Evolutionary conservation across 2,113 vertebrate species (phyloP).

Genomic region (Plotosus lineatus): DNA sequence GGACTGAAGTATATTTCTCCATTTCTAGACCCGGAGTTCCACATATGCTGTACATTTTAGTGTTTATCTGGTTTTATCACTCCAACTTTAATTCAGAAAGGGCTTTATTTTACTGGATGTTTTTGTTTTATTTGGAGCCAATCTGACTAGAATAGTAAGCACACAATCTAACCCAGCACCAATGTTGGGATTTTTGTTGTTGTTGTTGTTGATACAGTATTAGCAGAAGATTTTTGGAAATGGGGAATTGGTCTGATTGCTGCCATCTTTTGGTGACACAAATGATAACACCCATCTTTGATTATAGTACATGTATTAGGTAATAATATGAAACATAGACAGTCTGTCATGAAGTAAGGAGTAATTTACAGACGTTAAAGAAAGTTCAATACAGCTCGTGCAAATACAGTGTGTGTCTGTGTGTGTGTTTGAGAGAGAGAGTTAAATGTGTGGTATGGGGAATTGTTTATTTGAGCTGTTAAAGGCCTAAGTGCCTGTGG

Average conservation of each 20-base stretch:
- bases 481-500: constrained; percentile 43
- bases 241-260: neutral
- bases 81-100: neutral
- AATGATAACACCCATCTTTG: neutral
- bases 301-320: constrained; percentile 4
- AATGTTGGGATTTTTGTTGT: neutral
- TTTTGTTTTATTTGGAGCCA: too few relatives aligned
- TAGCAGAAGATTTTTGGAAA: neutral
- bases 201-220: too few relatives aligned
- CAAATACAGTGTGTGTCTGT: constrained; percentile 6
- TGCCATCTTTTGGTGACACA: constrained; percentile 50
- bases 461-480: constrained; percentile 42
- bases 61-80: neutral
- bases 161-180: neutral
- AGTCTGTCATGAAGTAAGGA: neutral
- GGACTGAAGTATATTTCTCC: neutral
- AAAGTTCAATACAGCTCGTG: neutral
- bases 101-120: neutral
- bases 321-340: neutral
- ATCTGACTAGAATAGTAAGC: neutral
- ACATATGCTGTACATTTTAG: neutral
- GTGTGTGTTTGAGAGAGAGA: neutral
- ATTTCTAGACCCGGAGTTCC: neutral
- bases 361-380: neutral
- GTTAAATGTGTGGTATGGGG: constrained; percentile 25